A percentile compares a stretch with the other conserved stretches of the same genome.
These are phyloP conservation scores for Gymnoscelis rufifasciata DNA, from an alignment of 2,888 invertebrate genomes.

Conservation along the genomic window DNA sequence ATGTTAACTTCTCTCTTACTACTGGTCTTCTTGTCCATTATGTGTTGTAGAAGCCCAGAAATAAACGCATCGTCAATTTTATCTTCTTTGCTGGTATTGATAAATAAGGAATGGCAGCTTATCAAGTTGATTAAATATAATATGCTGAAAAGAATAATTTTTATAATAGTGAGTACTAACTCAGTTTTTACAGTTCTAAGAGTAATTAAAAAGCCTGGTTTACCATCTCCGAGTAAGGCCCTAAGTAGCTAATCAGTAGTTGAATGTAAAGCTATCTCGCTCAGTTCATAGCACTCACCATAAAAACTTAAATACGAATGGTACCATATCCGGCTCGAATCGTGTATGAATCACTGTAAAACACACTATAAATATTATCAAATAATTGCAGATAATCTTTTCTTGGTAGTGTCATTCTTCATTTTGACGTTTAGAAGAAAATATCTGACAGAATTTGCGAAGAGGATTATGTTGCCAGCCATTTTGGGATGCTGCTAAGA, in stretches of 20 bases:
- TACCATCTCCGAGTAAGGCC: no score
- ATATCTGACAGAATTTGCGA: neutral
- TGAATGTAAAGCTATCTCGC: no score
- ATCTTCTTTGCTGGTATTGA: neutral
- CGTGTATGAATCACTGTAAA: slow-evolving; percentile 13
- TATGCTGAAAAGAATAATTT: slow-evolving; percentile 12
- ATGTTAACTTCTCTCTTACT: neutral
- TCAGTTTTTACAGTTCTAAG: no score
- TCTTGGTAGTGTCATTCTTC: slow-evolving; percentile 12
- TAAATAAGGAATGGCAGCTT: slow-evolving; percentile 2
- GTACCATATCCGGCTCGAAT: slow-evolving; percentile 7
- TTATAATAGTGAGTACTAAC: no score
- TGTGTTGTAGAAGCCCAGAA: neutral
- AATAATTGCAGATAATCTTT: slow-evolving; percentile 11
- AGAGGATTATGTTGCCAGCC: no score
- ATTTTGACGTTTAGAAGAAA: slow-evolving; percentile 9
- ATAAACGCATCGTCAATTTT: slow-evolving; percentile 4
- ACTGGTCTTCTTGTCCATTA: neutral
- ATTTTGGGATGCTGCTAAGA: no score
- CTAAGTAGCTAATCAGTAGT: no score
- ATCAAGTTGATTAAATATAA: slow-evolving; percentile 10
- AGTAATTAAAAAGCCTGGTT: no score
- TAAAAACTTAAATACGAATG: slow-evolving; percentile 16
- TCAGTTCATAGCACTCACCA: slow-evolving; percentile 12
- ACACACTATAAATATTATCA: slow-evolving; percentile 13